phyloP scores from a whole-genome alignment of 1,140 invertebrate species.

The Zaprionus inermis region DNA sequence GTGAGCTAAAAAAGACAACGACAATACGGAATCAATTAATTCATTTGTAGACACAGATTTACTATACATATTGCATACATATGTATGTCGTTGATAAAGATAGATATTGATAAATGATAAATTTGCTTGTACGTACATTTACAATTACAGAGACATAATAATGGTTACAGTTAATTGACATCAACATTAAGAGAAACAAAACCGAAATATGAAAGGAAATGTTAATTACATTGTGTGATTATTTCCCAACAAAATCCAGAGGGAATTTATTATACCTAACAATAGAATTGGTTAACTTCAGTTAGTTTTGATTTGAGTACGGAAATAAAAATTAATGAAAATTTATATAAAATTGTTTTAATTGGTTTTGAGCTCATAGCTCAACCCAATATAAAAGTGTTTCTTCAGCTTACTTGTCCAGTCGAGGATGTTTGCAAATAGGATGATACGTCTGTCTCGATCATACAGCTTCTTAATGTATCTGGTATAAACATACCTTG shows the following conservation, averaged over 20 bases:
- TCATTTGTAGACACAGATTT: neutral
- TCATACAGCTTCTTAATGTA: conserved; percentile 92
- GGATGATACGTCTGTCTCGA: conserved; percentile 92
- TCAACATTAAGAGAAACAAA: conserved; percentile 51
- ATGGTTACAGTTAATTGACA: neutral
- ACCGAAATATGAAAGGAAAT: conserved; percentile 40
- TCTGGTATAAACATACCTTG: conserved; percentile 92
- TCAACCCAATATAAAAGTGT: neutral
- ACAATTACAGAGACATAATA: neutral
- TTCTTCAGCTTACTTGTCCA: conserved; percentile 88
- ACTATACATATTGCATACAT: neutral
- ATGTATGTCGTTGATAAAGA: neutral
- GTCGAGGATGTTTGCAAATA: conserved; percentile 92
- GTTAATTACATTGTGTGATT: conserved; percentile 55
- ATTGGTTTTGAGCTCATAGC: neutral
- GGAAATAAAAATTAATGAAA: neutral
- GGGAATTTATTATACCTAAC: conserved; percentile 59
- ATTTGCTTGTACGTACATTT: conserved; percentile 3
- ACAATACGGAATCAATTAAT: neutral
- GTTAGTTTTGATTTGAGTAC: conserved; percentile 25
- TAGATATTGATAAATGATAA: conserved; percentile 6
- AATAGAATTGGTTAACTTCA: conserved; percentile 52
- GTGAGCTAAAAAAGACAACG: neutral
- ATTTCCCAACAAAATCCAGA: conserved; percentile 50
- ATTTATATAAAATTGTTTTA: neutral